Base-by-base conservation (phyloP, 2,113 vertebrate genomes). In the Rattus rattus region DNA sequence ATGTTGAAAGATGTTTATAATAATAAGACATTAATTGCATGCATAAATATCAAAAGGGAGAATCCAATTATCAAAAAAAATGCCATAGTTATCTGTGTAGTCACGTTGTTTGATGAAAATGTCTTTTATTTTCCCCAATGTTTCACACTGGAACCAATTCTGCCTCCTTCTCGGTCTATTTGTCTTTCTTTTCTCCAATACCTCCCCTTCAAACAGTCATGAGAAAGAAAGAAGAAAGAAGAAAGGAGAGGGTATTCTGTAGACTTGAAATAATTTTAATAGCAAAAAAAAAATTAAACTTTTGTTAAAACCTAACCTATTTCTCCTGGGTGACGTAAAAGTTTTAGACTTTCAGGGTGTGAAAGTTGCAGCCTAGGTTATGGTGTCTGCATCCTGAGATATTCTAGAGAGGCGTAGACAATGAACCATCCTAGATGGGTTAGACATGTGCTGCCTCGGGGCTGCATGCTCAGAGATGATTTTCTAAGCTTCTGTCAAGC, bases 401-500 rank as follows among this genome's bases (percentile, higher is more conserved):
- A 36, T 0, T 17, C 11, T 1, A 9, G 63, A 72, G 33, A 65
- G 61, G 59, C 4, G 3, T 0, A 93, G 72, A 83, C 49, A 75
- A 36, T n/a, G 80, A 91, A 52, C 65, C 13, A 0, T 69, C 39
- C 59, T 52, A 77, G 76, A 91, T 86, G 70, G 39, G 76, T 94
- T 47, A 52, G 94, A 86, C 85, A 17, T 14, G 85, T 52, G 76
- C 24, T 59, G 92, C 95, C 88, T 88, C 5, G 4, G 59, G 95
- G 59, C 76, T 47, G 88, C 47, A 28, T 20, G 54, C 72, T 70
- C 36, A 47, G 6, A 52, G 8, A 65, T 13, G 47, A 86, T 72
- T 95, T 96, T 73, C 92, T 95, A 94, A 96, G 89, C 92, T 97
- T 65, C 84, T 85, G 88, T 96, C 96, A 96, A 61, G 88, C 70